Percentiles rank a stretch among this genome's conserved stretches.
phyloP scores from a whole-genome alignment of 1,140 invertebrate species.

The Copidosoma floridanum region DNA sequence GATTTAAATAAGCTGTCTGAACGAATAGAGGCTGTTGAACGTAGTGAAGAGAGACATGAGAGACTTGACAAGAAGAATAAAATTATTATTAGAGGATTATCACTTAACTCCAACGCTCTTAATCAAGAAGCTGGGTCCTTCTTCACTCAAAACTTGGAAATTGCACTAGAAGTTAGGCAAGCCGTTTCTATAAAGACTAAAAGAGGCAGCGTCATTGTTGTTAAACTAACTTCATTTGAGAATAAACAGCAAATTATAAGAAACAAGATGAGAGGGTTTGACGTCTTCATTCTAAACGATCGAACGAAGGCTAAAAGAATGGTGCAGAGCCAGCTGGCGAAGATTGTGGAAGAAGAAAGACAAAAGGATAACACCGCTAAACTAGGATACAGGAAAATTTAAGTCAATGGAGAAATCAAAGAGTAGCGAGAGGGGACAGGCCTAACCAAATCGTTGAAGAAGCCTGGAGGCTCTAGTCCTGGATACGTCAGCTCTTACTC shows the following conservation, averaged over 20 bases:
- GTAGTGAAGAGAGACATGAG: neutral
- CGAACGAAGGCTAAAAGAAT: neutral
- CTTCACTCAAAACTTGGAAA: neutral
- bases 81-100: neutral
- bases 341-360: neutral
- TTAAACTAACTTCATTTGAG: neutral
- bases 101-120: neutral
- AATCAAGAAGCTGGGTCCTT: neutral
- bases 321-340: no score
- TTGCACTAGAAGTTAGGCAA: neutral
- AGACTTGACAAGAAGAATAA: neutral
- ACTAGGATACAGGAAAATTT: neutral
- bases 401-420: neutral
- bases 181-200: neutral
- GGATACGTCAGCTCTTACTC: conserved; percentile 22
- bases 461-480: neutral
- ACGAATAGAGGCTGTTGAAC: neutral
- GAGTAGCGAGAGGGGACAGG: neutral
- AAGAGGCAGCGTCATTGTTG: neutral
- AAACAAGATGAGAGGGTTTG: neutral
- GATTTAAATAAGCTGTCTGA: no score
- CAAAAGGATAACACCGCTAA: neutral
- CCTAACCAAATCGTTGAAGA: no score
- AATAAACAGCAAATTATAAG: no score
- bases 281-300: neutral